phyloP scores from a whole-genome alignment of 2,888 invertebrate species.

The Clivina fossor region DNA sequence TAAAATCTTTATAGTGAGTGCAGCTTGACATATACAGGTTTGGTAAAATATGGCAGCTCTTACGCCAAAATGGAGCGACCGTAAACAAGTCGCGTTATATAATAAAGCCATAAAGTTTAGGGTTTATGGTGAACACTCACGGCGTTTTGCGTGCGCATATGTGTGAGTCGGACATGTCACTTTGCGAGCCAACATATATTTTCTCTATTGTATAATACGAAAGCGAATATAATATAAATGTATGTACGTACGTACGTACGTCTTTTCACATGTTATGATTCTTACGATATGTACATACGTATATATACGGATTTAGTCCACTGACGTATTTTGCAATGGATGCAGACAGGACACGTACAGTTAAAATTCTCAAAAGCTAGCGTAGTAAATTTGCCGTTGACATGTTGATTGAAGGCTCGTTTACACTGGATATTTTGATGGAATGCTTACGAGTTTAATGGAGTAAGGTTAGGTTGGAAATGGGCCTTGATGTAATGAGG shows the following conservation, averaged over 20 bases:
- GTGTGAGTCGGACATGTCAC: too few relatives aligned
- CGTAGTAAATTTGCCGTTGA: conserved; percentile 13
- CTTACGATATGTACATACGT: too few relatives aligned
- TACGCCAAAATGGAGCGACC: conserved; percentile 28
- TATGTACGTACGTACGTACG: background rate
- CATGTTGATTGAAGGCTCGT: conserved; percentile 9
- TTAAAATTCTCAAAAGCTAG: conserved; percentile 11
- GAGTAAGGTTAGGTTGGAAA: too few relatives aligned
- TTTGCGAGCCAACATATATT: too few relatives aligned
- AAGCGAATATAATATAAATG: background rate
- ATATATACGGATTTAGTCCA: conserved; percentile 7
- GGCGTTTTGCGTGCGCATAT: background rate
- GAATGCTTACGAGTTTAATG: too few relatives aligned
- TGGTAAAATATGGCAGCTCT: conserved; percentile 27
- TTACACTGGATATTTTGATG: background rate
- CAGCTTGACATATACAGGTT: conserved; percentile 22
- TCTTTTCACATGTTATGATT: too few relatives aligned
- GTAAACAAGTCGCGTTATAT: conserved; percentile 30
- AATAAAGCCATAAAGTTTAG: conserved; percentile 27
- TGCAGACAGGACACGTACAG: background rate
- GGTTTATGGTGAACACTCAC: conserved; percentile 11
- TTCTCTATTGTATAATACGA: too few relatives aligned
- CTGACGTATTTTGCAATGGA: conserved; percentile 22
- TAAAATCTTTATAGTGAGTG: background rate
- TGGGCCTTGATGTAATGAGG: too few relatives aligned